Base-by-base conservation (phyloP, 2,888 invertebrate species). In the Linnaemya tessellans region DNA sequence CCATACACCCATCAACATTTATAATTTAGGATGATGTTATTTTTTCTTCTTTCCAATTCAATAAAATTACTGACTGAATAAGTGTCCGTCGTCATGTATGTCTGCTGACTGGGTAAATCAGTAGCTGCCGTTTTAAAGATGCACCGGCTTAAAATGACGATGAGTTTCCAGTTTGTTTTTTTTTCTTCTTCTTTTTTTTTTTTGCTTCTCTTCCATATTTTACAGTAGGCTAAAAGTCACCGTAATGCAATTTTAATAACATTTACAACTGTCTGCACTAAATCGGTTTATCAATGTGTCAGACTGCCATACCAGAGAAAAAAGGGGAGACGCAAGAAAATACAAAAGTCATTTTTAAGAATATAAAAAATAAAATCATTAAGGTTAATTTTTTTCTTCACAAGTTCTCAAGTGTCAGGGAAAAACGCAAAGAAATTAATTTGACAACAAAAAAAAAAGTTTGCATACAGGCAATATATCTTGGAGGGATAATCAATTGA, bases 1-100 rank as follows among this genome's bases (percentile, higher is more conserved):
- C 79, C 86, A 77, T 70, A 88, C 87, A 88, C 88, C 88, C 87
- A 87, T 87, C 87, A 87, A 87, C 87, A 86, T 84, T 85, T 84
- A 80, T 74, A 80, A 80, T 38, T 80, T 70, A 35, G 74, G 49
- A 80, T 74, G 74, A 54, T 58, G 30, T 75, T 73, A 68, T 58
- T 65, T 67, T 51, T 41, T 30, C n/a, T 60, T 18, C 54, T 13
- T 22, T 75, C 56, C 74, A 79, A 84, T 80, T 84, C 64, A 84
- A 84, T 80, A 74, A 80, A 79, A 80, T 35, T 62, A 74, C 56
- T 70, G 20, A 64, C 43, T 30, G 43, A 58, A 58, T 60, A 22
- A 43, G 13, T 46, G 68, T 51, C 35, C 11, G 64, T 71, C 38
- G 49, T 38, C 2, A 1, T 49, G 51, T 25, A 13, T 65, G 43